Percentiles rank a stretch among this genome's conserved stretches.
phyloP scores from a whole-genome alignment of 1,140 invertebrate genomes.

The Drosophila bocqueti region DNA sequence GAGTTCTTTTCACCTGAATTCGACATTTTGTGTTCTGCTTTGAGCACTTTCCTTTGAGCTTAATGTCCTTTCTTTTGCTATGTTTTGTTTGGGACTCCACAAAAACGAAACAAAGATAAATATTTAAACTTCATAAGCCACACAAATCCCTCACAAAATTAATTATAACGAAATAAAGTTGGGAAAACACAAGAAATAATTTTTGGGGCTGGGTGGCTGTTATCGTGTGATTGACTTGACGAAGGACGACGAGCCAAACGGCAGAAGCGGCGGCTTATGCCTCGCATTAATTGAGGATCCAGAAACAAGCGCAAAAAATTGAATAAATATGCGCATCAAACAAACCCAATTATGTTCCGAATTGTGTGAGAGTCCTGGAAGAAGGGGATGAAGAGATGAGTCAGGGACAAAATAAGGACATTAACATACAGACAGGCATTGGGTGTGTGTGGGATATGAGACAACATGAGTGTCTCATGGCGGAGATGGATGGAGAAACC shows the following conservation, averaged over 20 bases:
- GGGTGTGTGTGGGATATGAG: background rate
- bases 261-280: conserved; percentile 61
- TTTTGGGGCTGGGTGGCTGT: conserved; percentile 3
- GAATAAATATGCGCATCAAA: conserved; percentile 74
- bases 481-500: too few species aligned
- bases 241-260: conserved; percentile 62
- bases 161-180: conserved; percentile 72
- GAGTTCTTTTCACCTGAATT: conserved; percentile 1
- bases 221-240: conserved; percentile 73
- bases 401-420: conserved; percentile 46
- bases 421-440: conserved; percentile 34
- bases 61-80: too few species aligned
- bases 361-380: background rate
- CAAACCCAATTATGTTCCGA: conserved; percentile 45
- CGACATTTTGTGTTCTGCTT: conserved; percentile 3
- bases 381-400: background rate
- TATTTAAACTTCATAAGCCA: conserved; percentile 79
- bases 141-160: conserved; percentile 68
- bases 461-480: too few species aligned
- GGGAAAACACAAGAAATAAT: conserved; percentile 37
- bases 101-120: conserved; percentile 46
- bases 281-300: conserved; percentile 61
- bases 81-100: background rate
- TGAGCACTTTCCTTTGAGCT: too few species aligned
- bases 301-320: conserved; percentile 14